These are phyloP conservation scores for Willisornis vidua DNA, from an alignment of 2,113 vertebrate species.

Conservation along the genomic window DNA sequence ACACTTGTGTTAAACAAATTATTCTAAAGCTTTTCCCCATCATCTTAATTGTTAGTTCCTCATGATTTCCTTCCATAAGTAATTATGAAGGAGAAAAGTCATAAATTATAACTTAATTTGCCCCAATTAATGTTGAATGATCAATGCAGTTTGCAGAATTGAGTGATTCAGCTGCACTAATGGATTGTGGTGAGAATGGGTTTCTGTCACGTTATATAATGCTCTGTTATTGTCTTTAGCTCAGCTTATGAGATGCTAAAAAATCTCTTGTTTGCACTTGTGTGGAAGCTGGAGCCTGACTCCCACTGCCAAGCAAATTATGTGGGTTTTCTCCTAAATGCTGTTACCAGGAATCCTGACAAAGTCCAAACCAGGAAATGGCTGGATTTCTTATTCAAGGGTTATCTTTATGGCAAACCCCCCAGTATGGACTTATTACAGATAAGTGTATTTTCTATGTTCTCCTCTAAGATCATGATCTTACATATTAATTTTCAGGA, in stretches of 20 bases:
- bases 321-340: not conserved
- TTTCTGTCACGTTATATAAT: not conserved
- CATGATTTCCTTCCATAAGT: constrained; percentile 9
- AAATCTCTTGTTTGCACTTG: not conserved
- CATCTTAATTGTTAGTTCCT: constrained; percentile 27
- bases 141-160: constrained; percentile 26
- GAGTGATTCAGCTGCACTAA: constrained; percentile 42
- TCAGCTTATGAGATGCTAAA: constrained; percentile 1
- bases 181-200: constrained; percentile 4
- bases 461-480: not conserved
- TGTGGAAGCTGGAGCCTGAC: not conserved
- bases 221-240: constrained; percentile 35
- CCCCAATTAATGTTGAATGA: constrained; percentile 39
- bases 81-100: constrained; percentile 30
- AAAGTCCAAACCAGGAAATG: constrained; percentile 46
- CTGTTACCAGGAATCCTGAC: constrained; percentile 31
- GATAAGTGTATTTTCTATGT: constrained; percentile 13
- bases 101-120: constrained; percentile 48
- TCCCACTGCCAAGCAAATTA: constrained; percentile 8
- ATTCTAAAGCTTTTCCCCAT: not conserved
- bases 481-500: constrained; percentile 18
- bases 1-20: not conserved
- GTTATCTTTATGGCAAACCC: constrained; percentile 34
- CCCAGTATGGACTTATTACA: not conserved
- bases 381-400: constrained; percentile 12